Evolutionary conservation across 2,888 invertebrate genomes (phyloP), one percentile per base, ranked within the genome.

Genomic region (Hylaea fasciaria): DNA sequence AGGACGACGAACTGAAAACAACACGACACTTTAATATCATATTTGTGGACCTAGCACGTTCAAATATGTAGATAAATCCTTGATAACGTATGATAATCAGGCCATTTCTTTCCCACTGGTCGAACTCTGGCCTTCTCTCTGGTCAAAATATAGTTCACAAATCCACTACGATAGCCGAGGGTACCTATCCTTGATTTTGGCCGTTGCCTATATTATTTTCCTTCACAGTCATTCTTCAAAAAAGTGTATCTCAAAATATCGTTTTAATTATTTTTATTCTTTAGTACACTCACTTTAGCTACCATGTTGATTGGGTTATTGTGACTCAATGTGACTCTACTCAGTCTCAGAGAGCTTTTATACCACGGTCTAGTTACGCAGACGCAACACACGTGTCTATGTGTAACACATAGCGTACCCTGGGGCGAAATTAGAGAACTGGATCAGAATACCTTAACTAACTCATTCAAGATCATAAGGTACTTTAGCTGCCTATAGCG

Each of bases 301-400:
- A 82, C 82, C 91, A 91, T 91, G 85, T 87, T 84, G 86, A 76
- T 76, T 77, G 77, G 74, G 74, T 76, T 78, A 68, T 81, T 74
- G 77, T 75, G 73, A 75, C 77, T 75, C 77, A 87, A 78, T 90
- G 86, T 80, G 76, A 69, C 72, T 59, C 61, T 70, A 72, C 63
- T 65, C 55, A 29, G 61, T 50, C 14, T 35, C 61, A 22, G 69
- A 37, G 66, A 78, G 82, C 83, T 87, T 90, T 83, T 89, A 89
- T 90, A 89, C 61, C 46, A 47, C 17, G 45, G 52, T 54, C 59
- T 57, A 12, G 66, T 65, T 68, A 64, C 69, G 66, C 58, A 67
- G 53, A 66, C 66, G 61, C 63, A 54, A 59, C 53, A 63, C 61
- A 62, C 54, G 52, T 65, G 57, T 32, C 48, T 50, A 40, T 41